These are phyloP conservation scores for Macrotus californicus DNA, from an alignment of 2,113 vertebrate genomes.

Conservation along the genomic window DNA sequence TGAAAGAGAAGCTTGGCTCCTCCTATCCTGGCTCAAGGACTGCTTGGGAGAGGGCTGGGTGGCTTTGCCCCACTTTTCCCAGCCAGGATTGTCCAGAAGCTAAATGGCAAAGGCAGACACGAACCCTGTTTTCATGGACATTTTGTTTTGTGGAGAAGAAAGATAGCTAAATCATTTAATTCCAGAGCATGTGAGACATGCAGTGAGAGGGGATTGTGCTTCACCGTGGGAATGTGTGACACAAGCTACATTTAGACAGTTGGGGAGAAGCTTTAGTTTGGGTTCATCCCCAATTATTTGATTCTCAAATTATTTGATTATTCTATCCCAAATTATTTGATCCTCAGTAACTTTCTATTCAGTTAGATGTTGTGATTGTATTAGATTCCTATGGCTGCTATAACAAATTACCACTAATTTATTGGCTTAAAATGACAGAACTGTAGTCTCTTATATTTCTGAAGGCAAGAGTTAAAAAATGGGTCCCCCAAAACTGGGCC, in stretches of 20 bases:
- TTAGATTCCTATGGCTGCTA: not conserved
- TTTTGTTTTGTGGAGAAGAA: not conserved
- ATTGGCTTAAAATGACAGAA: not conserved
- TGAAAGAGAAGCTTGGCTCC: slow-evolving; percentile 36
- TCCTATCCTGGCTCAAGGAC: not conserved
- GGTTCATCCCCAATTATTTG: not conserved
- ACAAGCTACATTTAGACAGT: not conserved
- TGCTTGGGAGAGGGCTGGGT: not conserved
- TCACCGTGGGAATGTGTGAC: not conserved
- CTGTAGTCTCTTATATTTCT: not conserved
- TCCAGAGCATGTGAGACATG: not conserved
- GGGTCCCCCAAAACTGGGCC: not conserved
- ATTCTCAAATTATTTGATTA: not conserved
- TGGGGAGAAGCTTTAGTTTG: not conserved
- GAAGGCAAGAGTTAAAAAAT: not conserved
- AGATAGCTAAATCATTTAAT: not conserved
- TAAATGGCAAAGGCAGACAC: not conserved
- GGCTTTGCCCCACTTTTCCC: not conserved
- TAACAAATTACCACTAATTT: not conserved
- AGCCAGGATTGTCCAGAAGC: not conserved
- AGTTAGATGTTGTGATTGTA: not conserved
- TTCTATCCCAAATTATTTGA: not conserved
- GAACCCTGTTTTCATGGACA: not conserved
- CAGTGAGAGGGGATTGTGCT: not conserved
- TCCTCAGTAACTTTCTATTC: not conserved